These are phyloP conservation scores for Dasypogon diadema DNA, from an alignment of 2,888 invertebrate genomes.

Conservation along the genomic window DNA sequence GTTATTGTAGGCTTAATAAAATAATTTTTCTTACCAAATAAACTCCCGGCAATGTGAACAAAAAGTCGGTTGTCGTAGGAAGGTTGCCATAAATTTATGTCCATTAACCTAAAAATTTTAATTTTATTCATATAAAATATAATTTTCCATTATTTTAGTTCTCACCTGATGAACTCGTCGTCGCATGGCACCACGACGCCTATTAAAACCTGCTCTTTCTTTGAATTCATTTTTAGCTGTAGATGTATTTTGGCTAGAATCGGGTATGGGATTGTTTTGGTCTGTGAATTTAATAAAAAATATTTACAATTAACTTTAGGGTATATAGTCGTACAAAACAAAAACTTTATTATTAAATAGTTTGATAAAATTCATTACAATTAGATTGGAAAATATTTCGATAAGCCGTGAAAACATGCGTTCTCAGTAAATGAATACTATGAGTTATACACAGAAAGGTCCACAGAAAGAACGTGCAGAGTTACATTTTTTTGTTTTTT, in stretches of 20 bases:
- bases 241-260: slow-evolving; percentile 66
- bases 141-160: slow-evolving; percentile 26
- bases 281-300: slow-evolving; percentile 61
- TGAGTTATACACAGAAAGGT: no score
- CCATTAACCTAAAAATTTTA: slow-evolving; percentile 83
- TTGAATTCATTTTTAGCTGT: slow-evolving; percentile 87
- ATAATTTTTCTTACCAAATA: slow-evolving; percentile 84
- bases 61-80: slow-evolving; percentile 98
- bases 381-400: no score
- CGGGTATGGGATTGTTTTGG: slow-evolving; percentile 70
- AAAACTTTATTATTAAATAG: no score
- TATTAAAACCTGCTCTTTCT: slow-evolving; percentile 94
- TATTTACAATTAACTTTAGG: background rate
- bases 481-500: no score
- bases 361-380: no score
- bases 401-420: no score
- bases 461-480: no score
- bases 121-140: slow-evolving; percentile 41
- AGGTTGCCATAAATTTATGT: slow-evolving; percentile 99
- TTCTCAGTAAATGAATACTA: no score
- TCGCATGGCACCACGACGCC: slow-evolving; percentile 97
- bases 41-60: slow-evolving; percentile 99
- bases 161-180: slow-evolving; percentile 93
- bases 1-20: no score
- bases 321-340: no score